phyloP scores from a whole-genome alignment of 2,888 invertebrate genomes.

The Acanthococcus lagerstroemiae region DNA sequence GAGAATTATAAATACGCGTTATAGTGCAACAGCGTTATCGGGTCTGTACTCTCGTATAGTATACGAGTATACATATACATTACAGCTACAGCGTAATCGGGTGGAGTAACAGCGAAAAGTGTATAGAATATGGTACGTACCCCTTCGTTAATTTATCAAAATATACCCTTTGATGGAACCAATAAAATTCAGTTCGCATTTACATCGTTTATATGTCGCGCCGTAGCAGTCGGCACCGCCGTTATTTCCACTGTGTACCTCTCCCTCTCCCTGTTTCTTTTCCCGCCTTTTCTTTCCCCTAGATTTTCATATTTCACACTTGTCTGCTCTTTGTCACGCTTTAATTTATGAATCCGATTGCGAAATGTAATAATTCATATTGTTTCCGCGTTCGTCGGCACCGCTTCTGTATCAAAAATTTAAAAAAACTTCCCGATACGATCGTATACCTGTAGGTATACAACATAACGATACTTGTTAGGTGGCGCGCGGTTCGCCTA shows the following conservation, averaged over 20 bases:
- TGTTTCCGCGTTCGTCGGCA: no score
- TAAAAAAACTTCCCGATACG: no score
- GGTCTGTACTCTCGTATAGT: background rate
- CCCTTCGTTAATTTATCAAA: constrained; percentile 28
- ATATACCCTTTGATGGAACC: constrained; percentile 19
- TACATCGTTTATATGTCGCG: constrained; percentile 12
- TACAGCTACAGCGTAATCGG: no score
- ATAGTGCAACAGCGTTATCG: constrained; percentile 16
- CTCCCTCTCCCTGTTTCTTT: background rate
- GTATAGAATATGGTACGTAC: background rate
- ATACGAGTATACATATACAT: no score
- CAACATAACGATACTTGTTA: no score
- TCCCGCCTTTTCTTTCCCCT: background rate
- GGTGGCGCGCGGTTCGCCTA: no score
- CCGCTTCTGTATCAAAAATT: no score
- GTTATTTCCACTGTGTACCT: background rate
- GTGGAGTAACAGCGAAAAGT: no score
- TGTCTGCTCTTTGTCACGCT: constrained; percentile 29
- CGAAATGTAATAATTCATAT: background rate
- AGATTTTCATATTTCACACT: constrained; percentile 34
- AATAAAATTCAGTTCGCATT: no score
- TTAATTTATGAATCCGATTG: constrained; percentile 11
- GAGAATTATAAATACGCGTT: constrained; percentile 20
- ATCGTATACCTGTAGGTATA: no score
- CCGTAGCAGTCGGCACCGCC: no score